Evolutionary conservation across 2,113 vertebrate genomes (phyloP).

Genomic region (Nothoprocta pentlandii): DNA sequence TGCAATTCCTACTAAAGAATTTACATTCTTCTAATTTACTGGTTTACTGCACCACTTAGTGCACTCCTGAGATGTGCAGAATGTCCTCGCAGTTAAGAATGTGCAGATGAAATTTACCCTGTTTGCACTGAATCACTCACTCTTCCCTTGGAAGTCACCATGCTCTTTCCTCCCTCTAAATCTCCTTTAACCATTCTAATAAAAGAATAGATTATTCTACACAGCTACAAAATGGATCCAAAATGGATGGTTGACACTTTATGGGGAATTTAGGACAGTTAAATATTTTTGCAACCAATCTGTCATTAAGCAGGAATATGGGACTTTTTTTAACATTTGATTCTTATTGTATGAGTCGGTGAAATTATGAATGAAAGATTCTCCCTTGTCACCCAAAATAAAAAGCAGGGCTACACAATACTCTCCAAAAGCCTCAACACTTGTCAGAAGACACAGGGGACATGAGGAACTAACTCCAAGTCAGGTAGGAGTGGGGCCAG

Average conservation of each 20-base stretch:
- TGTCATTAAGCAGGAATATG: background rate
- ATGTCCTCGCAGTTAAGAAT: conserved; percentile 83
- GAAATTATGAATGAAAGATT: background rate
- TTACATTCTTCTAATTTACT: conserved; percentile 91
- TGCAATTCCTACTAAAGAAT: conserved; percentile 87
- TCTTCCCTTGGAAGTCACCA: conserved; percentile 75
- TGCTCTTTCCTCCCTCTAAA: conserved; percentile 68
- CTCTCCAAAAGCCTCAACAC: background rate
- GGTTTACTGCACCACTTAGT: conserved; percentile 88
- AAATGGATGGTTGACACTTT: background rate
- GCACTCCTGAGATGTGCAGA: conserved; percentile 83
- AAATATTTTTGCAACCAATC: background rate
- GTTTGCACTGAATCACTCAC: conserved; percentile 81
- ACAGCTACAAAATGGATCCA: conserved; percentile 42
- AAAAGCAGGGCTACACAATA: background rate
- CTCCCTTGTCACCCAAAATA: background rate
- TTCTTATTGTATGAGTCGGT: background rate
- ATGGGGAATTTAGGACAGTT: conserved; percentile 1
- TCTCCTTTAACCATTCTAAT: conserved; percentile 58
- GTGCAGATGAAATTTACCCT: conserved; percentile 82
- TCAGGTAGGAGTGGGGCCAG: background rate
- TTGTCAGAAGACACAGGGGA: background rate
- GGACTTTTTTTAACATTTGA: background rate
- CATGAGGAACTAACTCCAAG: background rate
- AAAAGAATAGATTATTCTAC: conserved; percentile 38